Base-by-base conservation (phyloP, 2,113 vertebrate species). In the Crotophaga sulcirostris region DNA sequence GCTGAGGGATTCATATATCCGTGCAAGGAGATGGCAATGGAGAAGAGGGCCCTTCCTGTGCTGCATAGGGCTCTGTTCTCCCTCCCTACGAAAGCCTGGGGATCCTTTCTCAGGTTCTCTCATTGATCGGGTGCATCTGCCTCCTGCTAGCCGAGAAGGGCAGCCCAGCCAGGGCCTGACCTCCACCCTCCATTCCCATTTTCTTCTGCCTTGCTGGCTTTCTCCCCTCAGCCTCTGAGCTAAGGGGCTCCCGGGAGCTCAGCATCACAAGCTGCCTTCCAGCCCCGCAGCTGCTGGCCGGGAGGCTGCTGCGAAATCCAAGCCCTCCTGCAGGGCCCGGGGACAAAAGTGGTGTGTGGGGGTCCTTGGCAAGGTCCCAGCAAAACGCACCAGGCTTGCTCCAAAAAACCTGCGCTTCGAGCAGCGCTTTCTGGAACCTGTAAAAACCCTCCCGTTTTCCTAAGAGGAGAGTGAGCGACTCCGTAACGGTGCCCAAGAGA, bases 81-180 rank as follows among this genome's bases (percentile, higher is more conserved):
- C 45, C 76, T 84, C 80, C 45, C 25, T 59, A 70, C 1, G 1
- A 84, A 86, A 60, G 76, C 73, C 80, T 62, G 24, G 56, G 44
- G 76, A 87, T 74, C 56, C 34, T 93, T 90, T 95, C 80, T 97
- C 76, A 92, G 64, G 24, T 95, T 89, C 44, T 92, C 26, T 87
- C 80, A 96, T 97, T 95, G 96, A 96, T 95, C 24, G 56, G 19
- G 29, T 68, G 68, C 91, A 97, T 97, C 95, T 96, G 92, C 86
- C 79, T 86, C 75, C 76, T 78, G 76, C 56, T 45, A 91, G 64
- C 1, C 0, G 33, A 86, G 83, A 73, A 23, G 47, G 64, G 68
- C 79, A 81, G 60, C 80, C 31, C 82, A 34, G 2, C 54, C 58
- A 85, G 92, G 85, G 88, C 54, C 76, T 93, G 94, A 96, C 83